phyloP scores from a whole-genome alignment of 2,797 vertebrate genomes.

The Gymnoscopelus microlampas region DNA sequence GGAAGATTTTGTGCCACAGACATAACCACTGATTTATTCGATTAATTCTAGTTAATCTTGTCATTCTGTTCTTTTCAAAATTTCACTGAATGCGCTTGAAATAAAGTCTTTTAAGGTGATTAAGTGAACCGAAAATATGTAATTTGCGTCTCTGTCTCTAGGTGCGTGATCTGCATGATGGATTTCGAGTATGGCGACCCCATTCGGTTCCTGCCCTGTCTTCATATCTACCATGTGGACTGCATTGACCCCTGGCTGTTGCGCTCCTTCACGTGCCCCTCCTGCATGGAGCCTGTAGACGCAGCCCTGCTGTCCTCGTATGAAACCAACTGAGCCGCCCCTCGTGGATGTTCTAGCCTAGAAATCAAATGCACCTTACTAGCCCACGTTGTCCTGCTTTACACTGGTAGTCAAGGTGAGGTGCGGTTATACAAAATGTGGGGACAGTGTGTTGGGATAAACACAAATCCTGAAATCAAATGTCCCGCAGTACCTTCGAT shows the following conservation, averaged over 20 bases:
- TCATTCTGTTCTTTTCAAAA: neutral
- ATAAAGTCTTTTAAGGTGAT: neutral
- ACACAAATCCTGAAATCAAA: conserved; percentile 20
- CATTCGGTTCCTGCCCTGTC: conserved; percentile 88
- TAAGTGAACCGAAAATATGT: neutral
- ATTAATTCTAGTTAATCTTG: neutral
- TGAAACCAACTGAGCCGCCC: conserved; percentile 80
- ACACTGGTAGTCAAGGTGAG: conserved; percentile 34
- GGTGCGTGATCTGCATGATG: conserved; percentile 93
- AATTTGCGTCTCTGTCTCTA: conserved; percentile 42
- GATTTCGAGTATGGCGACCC: conserved; percentile 87
- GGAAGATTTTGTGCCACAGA: too few species aligned
- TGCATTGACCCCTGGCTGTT: conserved; percentile 91
- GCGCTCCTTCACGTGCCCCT: conserved; percentile 91
- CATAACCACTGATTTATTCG: neutral
- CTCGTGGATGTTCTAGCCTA: conserved; percentile 42
- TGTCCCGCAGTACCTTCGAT: conserved; percentile 16
- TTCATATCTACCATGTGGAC: conserved; percentile 88
- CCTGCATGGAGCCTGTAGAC: conserved; percentile 91
- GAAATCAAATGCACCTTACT: conserved; percentile 52
- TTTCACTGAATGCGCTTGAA: neutral
- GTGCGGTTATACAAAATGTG: conserved; percentile 39
- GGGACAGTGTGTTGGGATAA: conserved; percentile 20
- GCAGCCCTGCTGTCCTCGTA: conserved; percentile 88
- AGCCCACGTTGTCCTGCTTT: conserved; percentile 46